phyloP scores from a whole-genome alignment of 2,888 invertebrate species.

The Rhagonycha fulva region DNA sequence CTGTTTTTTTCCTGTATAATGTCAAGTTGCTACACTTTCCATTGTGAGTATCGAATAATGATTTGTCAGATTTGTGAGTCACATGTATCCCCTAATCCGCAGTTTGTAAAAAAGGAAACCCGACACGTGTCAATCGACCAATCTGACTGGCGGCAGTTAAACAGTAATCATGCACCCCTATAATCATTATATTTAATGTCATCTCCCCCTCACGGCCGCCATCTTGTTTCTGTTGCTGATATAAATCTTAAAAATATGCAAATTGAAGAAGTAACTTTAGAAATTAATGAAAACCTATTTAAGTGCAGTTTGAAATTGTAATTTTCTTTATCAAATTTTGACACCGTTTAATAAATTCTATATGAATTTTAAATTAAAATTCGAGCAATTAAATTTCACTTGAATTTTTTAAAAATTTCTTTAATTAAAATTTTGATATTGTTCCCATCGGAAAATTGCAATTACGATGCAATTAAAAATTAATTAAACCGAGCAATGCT shows the following conservation, averaged over 20 bases:
- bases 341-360: background rate
- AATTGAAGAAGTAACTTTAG: background rate
- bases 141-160: conserved; percentile 21
- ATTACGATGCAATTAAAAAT: background rate
- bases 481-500: background rate
- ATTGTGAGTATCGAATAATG: background rate
- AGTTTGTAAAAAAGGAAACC: conserved; percentile 19
- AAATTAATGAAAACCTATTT: background rate
- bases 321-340: background rate
- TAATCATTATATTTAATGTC: conserved; percentile 22
- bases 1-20: background rate
- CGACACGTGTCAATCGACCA: conserved; percentile 19
- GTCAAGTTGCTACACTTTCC: background rate
- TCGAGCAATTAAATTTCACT: background rate
- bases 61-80: conserved; percentile 8
- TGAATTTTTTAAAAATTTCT: background rate
- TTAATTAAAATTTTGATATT: background rate
- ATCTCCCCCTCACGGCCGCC: conserved; percentile 11
- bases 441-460: background rate
- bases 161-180: conserved; percentile 22
- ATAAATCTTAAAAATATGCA: conserved; percentile 10
- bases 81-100: conserved; percentile 14
- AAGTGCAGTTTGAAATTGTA: background rate
- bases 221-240: conserved; percentile 15
- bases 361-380: background rate